Conservation (phyloP, 1,140 invertebrate genomes). For the Drosophila oshimai region DNA sequence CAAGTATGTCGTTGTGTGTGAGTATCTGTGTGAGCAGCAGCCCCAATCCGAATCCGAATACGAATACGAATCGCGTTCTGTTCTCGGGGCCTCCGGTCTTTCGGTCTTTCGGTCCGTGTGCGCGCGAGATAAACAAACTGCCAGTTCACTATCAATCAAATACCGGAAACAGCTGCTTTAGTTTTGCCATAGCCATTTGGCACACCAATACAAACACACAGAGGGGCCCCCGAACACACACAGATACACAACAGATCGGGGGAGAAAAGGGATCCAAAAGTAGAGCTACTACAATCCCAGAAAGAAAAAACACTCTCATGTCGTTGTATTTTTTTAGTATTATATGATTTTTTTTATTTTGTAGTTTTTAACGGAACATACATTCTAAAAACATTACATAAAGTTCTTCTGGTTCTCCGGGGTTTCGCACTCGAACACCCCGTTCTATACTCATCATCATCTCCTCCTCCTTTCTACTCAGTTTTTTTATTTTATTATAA, state of each 20-base stretch:
- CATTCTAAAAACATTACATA: slow-evolving; percentile 81
- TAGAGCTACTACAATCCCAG: neutral
- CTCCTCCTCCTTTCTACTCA: slow-evolving; percentile 36
- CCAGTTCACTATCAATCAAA: slow-evolving; percentile 83
- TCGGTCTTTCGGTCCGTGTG: slow-evolving; percentile 44
- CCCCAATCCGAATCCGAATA: slow-evolving; percentile 35
- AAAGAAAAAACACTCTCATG: neutral
- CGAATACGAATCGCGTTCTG: slow-evolving; percentile 26
- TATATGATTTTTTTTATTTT: slow-evolving; percentile 81
- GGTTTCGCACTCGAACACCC: slow-evolving; percentile 11
- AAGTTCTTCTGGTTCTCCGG: slow-evolving; percentile 54
- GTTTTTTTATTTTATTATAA: slow-evolving; percentile 77
- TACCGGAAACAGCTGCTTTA: slow-evolving; percentile 83
- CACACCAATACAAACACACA: slow-evolving; percentile 56
- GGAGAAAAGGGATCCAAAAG: neutral
- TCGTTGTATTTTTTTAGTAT: slow-evolving; percentile 60
- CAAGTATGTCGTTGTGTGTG: neutral
- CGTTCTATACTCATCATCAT: slow-evolving; percentile 7
- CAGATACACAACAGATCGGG: slow-evolving; percentile 1
- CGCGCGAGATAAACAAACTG: slow-evolving; percentile 82
- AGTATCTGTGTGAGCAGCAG: slow-evolving; percentile 33
- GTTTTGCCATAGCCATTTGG: slow-evolving; percentile 81
- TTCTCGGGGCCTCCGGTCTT: slow-evolving; percentile 42
- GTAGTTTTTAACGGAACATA: slow-evolving; percentile 81
- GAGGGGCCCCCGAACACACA: slow-evolving; percentile 4